Percentiles rank a stretch among this genome's conserved stretches.
Evolutionary conservation across 1,140 invertebrate species (phyloP).

Genomic region (Lethocerus indicus): DNA sequence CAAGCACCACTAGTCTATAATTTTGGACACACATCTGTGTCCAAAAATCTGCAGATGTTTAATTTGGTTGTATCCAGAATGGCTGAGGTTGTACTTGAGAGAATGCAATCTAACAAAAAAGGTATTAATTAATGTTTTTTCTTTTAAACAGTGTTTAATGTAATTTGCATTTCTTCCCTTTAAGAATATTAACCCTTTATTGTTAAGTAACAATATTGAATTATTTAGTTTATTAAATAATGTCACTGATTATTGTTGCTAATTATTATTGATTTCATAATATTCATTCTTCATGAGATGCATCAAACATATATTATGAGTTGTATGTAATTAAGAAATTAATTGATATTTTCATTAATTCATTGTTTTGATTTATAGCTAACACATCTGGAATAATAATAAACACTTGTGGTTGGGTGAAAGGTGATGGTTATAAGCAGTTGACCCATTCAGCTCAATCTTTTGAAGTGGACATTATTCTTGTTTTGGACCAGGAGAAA

Average conservation of each 20-base stretch:
- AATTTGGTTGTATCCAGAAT: constrained; percentile 70
- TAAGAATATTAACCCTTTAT: too few species aligned
- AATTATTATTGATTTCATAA: too few species aligned
- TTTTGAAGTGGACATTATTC: constrained; percentile 89
- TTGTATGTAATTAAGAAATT: too few species aligned
- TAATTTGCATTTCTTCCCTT: too few species aligned
- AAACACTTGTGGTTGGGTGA: constrained; percentile 96
- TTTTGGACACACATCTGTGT: constrained; percentile 73
- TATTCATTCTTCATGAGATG: too few species aligned
- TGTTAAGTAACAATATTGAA: too few species aligned
- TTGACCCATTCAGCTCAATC: constrained; percentile 73
- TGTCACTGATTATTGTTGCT: too few species aligned
- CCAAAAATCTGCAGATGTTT: constrained; percentile 66
- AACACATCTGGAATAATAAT: constrained; percentile 88
- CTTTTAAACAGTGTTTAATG: not conserved
- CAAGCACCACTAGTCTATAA: constrained; percentile 86
- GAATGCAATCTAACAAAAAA: constrained; percentile 73
- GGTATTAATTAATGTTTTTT: constrained; percentile 29
- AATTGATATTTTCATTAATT: not conserved
- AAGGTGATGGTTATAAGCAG: constrained; percentile 70
- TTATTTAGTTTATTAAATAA: too few species aligned
- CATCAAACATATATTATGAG: too few species aligned
- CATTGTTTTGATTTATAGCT: constrained; percentile 30
- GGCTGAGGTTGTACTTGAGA: constrained; percentile 69
- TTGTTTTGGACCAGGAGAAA: constrained; percentile 93